These are phyloP conservation scores for Macrobrachium nipponense DNA, from an alignment of 1,140 invertebrate genomes.

Conservation along the genomic window DNA sequence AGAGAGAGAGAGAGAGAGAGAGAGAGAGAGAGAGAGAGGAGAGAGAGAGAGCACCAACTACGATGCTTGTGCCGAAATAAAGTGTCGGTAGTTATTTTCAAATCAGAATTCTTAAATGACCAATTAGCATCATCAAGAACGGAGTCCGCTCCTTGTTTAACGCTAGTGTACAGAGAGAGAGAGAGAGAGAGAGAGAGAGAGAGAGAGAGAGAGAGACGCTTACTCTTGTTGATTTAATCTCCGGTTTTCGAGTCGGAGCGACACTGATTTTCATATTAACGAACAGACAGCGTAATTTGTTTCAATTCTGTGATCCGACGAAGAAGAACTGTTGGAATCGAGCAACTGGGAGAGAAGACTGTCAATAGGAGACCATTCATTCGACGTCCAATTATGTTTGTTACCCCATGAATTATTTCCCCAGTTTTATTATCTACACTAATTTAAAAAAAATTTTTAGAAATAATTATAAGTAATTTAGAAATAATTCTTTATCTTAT, in stretches of 20 bases:
- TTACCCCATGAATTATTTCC: no score
- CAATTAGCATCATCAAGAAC: not conserved
- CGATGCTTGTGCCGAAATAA: not conserved
- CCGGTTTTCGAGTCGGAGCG: no score
- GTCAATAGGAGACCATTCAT: no score
- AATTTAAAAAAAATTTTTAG: not conserved
- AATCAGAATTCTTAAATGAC: not conserved
- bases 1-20: not conserved
- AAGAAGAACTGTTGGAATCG: no score
- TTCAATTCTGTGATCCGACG: no score
- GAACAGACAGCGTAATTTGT: no score
- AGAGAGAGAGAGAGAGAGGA: not conserved
- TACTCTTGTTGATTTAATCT: no score
- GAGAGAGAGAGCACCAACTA: not conserved
- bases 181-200: slow-evolving; percentile 3
- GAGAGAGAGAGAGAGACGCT: not conserved
- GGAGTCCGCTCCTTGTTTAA: not conserved
- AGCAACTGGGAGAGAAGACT: no score
- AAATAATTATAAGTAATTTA: not conserved
- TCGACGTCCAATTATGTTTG: no score
- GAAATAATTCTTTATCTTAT: not conserved
- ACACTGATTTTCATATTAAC: no score
- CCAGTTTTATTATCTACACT: not conserved
- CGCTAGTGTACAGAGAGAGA: no score
- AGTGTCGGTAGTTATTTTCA: not conserved